Evolutionary conservation across 2,797 vertebrate genomes (phyloP).

Genomic region (Hoplostethus atlanticus): DNA sequence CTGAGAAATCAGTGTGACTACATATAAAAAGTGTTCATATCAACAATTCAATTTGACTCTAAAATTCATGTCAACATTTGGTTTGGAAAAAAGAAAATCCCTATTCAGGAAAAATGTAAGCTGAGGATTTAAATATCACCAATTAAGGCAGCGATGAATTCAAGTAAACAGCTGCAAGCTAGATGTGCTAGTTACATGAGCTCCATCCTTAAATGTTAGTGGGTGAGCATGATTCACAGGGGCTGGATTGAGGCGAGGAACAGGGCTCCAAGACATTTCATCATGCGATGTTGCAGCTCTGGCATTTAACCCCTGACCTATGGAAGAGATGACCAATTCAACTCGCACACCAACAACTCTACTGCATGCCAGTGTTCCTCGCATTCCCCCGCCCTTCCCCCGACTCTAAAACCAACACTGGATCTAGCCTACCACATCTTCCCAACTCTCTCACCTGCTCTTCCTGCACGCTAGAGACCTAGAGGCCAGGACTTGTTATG

Average conservation of each 20-base stretch:
- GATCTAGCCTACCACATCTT: neutral
- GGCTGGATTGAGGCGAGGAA: neutral
- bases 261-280: slow-evolving; percentile 1
- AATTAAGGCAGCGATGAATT: neutral
- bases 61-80: too few species aligned
- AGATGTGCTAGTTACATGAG: neutral
- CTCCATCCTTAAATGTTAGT: neutral
- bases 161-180: neutral
- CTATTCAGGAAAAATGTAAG: neutral
- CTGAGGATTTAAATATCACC: neutral
- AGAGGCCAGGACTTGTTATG: neutral
- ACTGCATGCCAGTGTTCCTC: neutral
- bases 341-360: neutral
- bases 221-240: neutral
- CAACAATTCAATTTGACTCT: too few species aligned
- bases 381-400: neutral
- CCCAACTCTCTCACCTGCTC: neutral
- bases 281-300: neutral
- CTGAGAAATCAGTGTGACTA: too few species aligned
- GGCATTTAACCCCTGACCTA: slow-evolving; percentile 20
- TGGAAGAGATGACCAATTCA: slow-evolving; percentile 14
- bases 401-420: too few species aligned
- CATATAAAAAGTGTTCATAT: too few species aligned
- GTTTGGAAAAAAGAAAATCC: neutral
- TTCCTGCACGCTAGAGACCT: neutral